phyloP scores from a whole-genome alignment of 1,140 invertebrate genomes.

The Mycetomoellerius zeteki region DNA sequence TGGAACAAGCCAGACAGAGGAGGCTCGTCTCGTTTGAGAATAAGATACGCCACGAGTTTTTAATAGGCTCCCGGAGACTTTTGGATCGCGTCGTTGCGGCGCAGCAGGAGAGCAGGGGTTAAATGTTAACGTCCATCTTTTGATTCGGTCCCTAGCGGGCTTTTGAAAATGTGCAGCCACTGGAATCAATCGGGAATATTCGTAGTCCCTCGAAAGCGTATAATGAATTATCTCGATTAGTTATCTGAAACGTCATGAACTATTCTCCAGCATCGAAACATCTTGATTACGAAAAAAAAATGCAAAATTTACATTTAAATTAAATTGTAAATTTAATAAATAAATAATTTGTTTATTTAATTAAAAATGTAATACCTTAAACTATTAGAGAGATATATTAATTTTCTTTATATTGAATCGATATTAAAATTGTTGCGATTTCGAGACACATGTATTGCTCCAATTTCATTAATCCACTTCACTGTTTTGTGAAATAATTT shows the following conservation, averaged over 20 bases:
- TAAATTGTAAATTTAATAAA: no score
- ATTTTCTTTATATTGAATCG: neutral
- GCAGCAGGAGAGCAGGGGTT: slow-evolving; percentile 67
- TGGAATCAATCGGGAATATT: slow-evolving; percentile 38
- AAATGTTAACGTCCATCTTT: slow-evolving; percentile 61
- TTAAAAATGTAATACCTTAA: neutral
- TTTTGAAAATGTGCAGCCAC: slow-evolving; percentile 59
- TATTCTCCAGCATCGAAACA: neutral
- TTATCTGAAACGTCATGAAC: neutral
- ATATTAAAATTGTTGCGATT: neutral
- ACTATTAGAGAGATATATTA: neutral
- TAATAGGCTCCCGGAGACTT: slow-evolving; percentile 46
- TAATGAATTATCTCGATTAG: slow-evolving; percentile 43
- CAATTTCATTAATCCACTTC: slow-evolving; percentile 5
- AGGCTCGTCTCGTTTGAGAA: neutral
- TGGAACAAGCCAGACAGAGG: slow-evolving; percentile 14
- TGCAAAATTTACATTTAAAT: no score
- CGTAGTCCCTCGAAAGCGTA: neutral
- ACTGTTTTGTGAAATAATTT: neutral
- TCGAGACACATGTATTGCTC: neutral
- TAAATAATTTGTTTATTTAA: neutral
- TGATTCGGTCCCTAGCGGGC: slow-evolving; percentile 24
- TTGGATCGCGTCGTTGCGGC: neutral
- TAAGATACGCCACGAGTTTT: slow-evolving; percentile 60
- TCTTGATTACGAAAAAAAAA: neutral